Evolutionary conservation across 35 echinoderm and acorn worm species (phyloP).

Genomic region (Heliocidaris tuberculata): DNA sequence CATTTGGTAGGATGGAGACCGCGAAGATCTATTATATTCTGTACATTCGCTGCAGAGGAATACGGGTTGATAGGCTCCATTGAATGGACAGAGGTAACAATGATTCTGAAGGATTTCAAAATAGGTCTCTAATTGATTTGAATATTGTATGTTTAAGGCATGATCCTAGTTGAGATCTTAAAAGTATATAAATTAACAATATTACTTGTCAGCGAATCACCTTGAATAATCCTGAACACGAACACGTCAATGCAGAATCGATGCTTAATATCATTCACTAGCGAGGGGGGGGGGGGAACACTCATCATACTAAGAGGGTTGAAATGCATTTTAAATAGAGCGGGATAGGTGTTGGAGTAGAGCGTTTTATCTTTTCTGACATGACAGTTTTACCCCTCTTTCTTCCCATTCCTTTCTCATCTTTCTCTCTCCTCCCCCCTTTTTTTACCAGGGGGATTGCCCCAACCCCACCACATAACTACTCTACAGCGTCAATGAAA

Average conservation of each 20-base stretch:
- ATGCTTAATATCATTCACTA: too few relatives aligned
- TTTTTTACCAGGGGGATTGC: not conserved
- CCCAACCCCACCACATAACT: too few relatives aligned
- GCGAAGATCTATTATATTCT: slow-evolving; percentile 60
- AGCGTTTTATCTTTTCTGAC: too few relatives aligned
- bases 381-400: too few relatives aligned
- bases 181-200: not conserved
- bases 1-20: slow-evolving; percentile 29
- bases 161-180: not conserved
- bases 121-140: not conserved
- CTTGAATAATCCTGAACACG: not conserved
- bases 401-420: too few relatives aligned
- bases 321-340: too few relatives aligned
- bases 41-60: slow-evolving; percentile 69
- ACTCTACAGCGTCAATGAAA: too few relatives aligned
- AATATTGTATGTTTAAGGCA: not conserved
- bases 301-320: too few relatives aligned
- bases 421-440: not conserved
- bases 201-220: not conserved
- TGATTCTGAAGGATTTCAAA: not conserved
- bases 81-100: slow-evolving; percentile 71
- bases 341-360: too few relatives aligned
- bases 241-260: too few relatives aligned
- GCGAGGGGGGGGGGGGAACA: too few relatives aligned
- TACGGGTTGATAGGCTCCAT: slow-evolving; percentile 64